Conservation (phyloP, 2,888 invertebrate genomes). For the Dexiosoma caninum region DNA sequence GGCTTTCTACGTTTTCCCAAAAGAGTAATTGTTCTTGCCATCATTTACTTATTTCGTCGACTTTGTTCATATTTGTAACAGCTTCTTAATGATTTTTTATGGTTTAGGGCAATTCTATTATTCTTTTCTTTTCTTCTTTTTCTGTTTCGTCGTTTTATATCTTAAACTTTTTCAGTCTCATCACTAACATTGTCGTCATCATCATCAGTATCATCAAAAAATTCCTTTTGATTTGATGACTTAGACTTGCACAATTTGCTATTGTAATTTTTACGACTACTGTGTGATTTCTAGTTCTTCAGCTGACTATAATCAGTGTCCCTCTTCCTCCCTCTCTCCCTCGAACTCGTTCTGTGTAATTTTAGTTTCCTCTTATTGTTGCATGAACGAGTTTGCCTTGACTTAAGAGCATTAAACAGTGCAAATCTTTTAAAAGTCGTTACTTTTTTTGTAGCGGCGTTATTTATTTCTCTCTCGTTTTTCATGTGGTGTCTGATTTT, state of each 20-base stretch:
- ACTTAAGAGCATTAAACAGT: slow-evolving; percentile 57
- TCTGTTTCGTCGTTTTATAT: background rate
- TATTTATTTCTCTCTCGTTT: background rate
- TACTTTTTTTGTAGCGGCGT: slow-evolving; percentile 25
- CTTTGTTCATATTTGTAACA: background rate
- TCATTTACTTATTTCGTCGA: background rate
- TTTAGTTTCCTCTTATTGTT: slow-evolving; percentile 34
- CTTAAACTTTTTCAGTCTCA: background rate
- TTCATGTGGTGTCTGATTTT: slow-evolving; percentile 1
- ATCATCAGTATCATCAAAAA: background rate
- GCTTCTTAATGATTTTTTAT: background rate
- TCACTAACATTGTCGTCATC: slow-evolving; percentile 1
- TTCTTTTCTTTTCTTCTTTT: too few species aligned
- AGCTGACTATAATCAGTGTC: too few species aligned
- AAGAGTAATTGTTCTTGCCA: background rate
- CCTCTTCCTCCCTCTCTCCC: too few species aligned
- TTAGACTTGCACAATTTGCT: slow-evolving; percentile 8
- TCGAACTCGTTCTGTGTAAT: too few species aligned
- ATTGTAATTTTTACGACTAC: background rate
- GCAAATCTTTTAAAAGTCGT: slow-evolving; percentile 58
- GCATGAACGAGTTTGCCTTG: slow-evolving; percentile 48
- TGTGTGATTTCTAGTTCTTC: too few species aligned
- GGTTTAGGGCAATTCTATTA: background rate
- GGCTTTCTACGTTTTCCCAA: too few species aligned
- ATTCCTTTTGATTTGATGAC: slow-evolving; percentile 21